phyloP scores from a whole-genome alignment of 92 coral and sea anemone genomes.

The Porites rus region DNA sequence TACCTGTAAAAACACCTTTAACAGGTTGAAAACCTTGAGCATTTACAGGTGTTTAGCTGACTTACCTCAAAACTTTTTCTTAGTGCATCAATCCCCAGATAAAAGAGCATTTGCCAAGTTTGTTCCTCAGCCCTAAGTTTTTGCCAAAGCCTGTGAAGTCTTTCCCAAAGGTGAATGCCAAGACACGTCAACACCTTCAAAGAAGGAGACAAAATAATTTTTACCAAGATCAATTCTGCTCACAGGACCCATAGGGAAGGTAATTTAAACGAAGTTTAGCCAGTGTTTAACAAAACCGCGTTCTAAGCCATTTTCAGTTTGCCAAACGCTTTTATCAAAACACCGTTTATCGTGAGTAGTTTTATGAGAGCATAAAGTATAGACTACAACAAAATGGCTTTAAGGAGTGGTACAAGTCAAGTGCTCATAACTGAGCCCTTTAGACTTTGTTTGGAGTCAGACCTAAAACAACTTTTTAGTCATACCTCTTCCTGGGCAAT shows the following conservation, averaged over 20 bases:
- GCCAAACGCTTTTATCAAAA: too few species aligned
- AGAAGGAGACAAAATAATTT: background rate
- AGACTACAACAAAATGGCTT: background rate
- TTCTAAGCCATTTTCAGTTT: too few species aligned
- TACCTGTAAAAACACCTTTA: too few species aligned
- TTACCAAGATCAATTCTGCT: background rate
- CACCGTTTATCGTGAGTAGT: too few species aligned
- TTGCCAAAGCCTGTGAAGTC: constrained; percentile 98
- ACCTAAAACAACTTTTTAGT: too few species aligned
- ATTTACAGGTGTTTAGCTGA: too few species aligned
- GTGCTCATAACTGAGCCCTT: background rate
- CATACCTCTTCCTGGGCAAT: constrained; percentile 98
- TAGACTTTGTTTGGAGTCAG: too few species aligned
- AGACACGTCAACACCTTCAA: constrained; percentile 95
- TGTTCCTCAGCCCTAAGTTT: constrained; percentile 97
- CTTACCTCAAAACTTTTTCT: constrained; percentile 96
- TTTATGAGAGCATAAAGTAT: too few species aligned
- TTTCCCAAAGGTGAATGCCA: constrained; percentile 95
- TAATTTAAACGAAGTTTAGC: too few species aligned
- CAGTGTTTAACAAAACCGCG: too few species aligned
- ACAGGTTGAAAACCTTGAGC: too few species aligned
- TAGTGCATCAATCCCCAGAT: constrained; percentile 93
- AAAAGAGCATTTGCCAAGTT: constrained; percentile 98
- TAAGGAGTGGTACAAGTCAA: too few species aligned
- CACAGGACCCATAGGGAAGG: background rate